phyloP scores from a whole-genome alignment of 2,888 invertebrate genomes.

The Harpalus rubripes region DNA sequence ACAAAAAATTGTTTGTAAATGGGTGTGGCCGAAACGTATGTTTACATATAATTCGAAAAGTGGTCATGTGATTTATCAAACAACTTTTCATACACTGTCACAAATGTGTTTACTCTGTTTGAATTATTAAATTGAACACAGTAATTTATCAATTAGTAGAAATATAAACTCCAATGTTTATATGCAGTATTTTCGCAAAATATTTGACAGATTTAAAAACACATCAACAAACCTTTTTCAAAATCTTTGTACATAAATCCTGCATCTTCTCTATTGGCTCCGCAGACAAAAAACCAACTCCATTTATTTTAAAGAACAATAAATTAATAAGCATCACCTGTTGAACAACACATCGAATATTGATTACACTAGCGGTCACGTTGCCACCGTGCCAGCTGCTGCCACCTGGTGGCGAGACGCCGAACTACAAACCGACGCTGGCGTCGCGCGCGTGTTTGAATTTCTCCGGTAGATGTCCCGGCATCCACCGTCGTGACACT shows the following conservation, averaged over 20 bases:
- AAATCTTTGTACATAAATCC: not conserved
- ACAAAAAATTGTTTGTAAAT: too few relatives aligned
- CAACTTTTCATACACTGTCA: too few relatives aligned
- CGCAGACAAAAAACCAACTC: constrained; percentile 14
- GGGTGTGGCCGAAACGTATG: too few relatives aligned
- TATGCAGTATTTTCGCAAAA: too few relatives aligned
- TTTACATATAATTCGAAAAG: too few relatives aligned
- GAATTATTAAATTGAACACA: too few relatives aligned
- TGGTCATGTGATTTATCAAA: too few relatives aligned
- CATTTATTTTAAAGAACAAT: constrained; percentile 42
- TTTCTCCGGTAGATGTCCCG: constrained; percentile 71
- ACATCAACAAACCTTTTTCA: constrained; percentile 2
- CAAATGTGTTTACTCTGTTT: too few relatives aligned
- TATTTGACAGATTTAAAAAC: not conserved
- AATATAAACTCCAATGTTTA: too few relatives aligned
- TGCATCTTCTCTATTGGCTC: not conserved
- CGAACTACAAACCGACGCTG: constrained; percentile 68
- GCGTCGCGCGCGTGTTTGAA: constrained; percentile 65
- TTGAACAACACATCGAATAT: constrained; percentile 54
- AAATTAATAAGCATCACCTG: constrained; percentile 59
- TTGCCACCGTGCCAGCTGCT: constrained; percentile 55
- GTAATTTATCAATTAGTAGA: too few relatives aligned
- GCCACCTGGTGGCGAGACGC: constrained; percentile 69
- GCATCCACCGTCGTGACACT: constrained; percentile 67
- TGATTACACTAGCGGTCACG: constrained; percentile 38